Percentiles rank a stretch among this genome's conserved stretches.
Conservation (phyloP, 2,888 invertebrate species). For the Scaptomyza parva region DNA sequence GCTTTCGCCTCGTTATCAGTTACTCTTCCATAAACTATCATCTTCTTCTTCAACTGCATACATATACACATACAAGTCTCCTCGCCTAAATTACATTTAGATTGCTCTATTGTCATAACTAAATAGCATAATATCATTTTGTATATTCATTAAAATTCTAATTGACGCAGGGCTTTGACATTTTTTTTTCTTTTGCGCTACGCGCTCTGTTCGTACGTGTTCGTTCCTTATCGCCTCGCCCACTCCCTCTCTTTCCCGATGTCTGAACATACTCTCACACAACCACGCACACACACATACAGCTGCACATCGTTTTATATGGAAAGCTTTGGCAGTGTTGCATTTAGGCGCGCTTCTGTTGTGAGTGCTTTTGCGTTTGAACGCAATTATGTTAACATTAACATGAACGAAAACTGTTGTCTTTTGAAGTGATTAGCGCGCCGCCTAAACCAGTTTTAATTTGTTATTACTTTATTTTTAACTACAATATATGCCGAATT, state of each 20-base stretch:
- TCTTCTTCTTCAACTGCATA: not conserved
- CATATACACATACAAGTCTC: not conserved
- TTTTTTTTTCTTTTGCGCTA: slow-evolving; percentile 18
- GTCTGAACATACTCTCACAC: too few species aligned
- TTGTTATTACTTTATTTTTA: slow-evolving; percentile 26
- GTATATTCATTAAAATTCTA: slow-evolving; percentile 26
- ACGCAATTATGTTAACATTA: slow-evolving; percentile 26
- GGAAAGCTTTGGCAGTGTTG: slow-evolving; percentile 66
- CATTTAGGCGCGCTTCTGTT: slow-evolving; percentile 52
- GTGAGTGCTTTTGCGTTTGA: slow-evolving; percentile 20
- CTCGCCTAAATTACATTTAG: too few species aligned
- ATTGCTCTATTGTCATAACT: not conserved
- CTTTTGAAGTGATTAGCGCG: slow-evolving; percentile 10
- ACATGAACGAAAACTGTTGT: slow-evolving; percentile 19
- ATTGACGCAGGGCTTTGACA: slow-evolving; percentile 46
- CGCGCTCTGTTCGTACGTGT: slow-evolving; percentile 17
- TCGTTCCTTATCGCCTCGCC: slow-evolving; percentile 8
- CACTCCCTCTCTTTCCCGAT: slow-evolving; percentile 8
- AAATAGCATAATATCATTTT: slow-evolving; percentile 4
- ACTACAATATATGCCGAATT: slow-evolving; percentile 16
- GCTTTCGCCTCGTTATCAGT: slow-evolving; percentile 27
- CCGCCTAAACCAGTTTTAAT: slow-evolving; percentile 42
- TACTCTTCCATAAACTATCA: slow-evolving; percentile 5
- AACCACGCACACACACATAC: slow-evolving; percentile 9
- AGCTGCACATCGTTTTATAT: slow-evolving; percentile 12